Percentiles rank a stretch among this genome's conserved stretches.
Evolutionary conservation across 2,888 invertebrate genomes (phyloP).

Genomic region (Leptopilina drosophilae): DNA sequence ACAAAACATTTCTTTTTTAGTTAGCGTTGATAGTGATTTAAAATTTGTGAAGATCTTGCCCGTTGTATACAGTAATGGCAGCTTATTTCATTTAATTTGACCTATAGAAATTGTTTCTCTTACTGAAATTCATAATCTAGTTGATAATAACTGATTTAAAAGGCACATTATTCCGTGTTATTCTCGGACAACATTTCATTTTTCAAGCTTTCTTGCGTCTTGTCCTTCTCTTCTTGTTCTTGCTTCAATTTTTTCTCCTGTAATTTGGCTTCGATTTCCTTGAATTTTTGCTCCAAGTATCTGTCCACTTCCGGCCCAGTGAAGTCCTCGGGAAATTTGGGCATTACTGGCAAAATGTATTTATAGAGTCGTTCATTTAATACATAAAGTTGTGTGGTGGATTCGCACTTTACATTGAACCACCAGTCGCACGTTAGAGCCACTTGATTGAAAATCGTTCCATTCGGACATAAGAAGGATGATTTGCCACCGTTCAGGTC

Average conservation of each 20-base stretch:
- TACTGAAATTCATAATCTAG: neutral
- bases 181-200: slow-evolving; percentile 50
- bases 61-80: slow-evolving; percentile 36
- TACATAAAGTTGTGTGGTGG: slow-evolving; percentile 90
- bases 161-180: slow-evolving; percentile 48
- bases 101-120: neutral
- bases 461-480: slow-evolving; percentile 92
- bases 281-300: slow-evolving; percentile 89
- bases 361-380: slow-evolving; percentile 93
- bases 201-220: slow-evolving; percentile 65
- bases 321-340: slow-evolving; percentile 94
- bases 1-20: too few species aligned
- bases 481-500: slow-evolving; percentile 94
- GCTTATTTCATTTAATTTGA: slow-evolving; percentile 14
- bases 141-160: neutral
- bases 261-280: slow-evolving; percentile 91
- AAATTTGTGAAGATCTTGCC: slow-evolving; percentile 17
- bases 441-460: slow-evolving; percentile 93
- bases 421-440: slow-evolving; percentile 95
- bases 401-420: slow-evolving; percentile 92
- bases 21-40: slow-evolving; percentile 10
- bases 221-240: slow-evolving; percentile 68
- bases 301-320: slow-evolving; percentile 92
- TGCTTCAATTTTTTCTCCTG: slow-evolving; percentile 81
- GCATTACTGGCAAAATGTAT: slow-evolving; percentile 90